Conservation (phyloP, 2,888 invertebrate genomes). For the Chironomus tentans region DNA sequence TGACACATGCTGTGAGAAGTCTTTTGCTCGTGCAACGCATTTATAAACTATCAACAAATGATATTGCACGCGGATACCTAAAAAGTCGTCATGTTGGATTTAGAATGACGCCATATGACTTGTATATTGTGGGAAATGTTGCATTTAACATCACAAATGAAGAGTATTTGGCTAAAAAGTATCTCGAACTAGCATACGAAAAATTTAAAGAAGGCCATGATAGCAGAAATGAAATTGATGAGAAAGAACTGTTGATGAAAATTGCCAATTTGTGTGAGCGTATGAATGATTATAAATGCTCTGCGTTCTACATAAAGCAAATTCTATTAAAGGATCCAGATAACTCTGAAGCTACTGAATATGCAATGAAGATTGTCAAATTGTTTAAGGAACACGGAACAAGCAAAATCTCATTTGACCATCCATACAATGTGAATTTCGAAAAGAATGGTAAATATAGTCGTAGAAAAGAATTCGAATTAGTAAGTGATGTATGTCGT, state of each 20-base stretch:
- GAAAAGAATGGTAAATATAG: not conserved
- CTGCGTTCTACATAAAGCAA: not conserved
- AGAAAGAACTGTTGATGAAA: not conserved
- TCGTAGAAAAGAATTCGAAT: not conserved
- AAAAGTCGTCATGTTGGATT: not conserved
- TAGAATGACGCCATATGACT: not conserved
- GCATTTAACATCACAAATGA: not conserved
- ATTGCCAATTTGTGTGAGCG: not conserved
- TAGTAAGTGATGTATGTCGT: not conserved
- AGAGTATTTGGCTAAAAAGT: not conserved
- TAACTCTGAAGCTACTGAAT: not conserved
- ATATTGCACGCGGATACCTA: not conserved
- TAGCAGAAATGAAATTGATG: not conserved
- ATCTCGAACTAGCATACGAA: not conserved
- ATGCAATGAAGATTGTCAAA: not conserved
- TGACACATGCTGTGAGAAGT: constrained; percentile 1
- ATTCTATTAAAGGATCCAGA: not conserved
- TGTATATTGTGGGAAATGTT: not conserved
- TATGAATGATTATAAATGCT: not conserved
- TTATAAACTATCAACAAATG: not conserved
- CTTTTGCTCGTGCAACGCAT: not conserved
- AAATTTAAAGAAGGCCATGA: not conserved
- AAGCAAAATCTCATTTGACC: not conserved
- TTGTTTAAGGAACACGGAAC: not conserved
- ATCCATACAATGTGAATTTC: not conserved